phyloP scores from a whole-genome alignment of 2,797 vertebrate genomes.

The Serranus cabrilla region DNA sequence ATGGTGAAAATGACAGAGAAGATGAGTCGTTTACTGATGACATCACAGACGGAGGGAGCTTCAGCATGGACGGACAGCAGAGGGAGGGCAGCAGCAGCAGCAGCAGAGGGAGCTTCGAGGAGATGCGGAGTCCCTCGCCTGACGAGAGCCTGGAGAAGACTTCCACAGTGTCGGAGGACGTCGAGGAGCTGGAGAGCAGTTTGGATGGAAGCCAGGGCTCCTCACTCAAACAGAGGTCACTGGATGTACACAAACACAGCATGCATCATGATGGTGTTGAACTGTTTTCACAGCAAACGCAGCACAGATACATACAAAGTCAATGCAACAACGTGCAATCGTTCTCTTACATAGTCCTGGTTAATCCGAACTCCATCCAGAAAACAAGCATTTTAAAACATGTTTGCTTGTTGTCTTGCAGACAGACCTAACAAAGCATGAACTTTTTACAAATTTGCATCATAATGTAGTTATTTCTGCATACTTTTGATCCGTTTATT shows the following conservation, averaged over 20 bases:
- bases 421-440: too few species aligned
- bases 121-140: constrained; percentile 66
- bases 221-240: constrained; percentile 80
- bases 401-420: too few species aligned
- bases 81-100: constrained; percentile 44
- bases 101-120: constrained; percentile 72
- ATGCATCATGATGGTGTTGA: background rate
- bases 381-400: too few species aligned
- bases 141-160: constrained; percentile 75
- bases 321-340: too few species aligned
- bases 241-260: constrained; percentile 9
- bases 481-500: too few species aligned
- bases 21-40: constrained; percentile 69
- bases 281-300: too few species aligned
- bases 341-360: too few species aligned
- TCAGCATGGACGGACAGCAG: constrained; percentile 35
- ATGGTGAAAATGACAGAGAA: constrained; percentile 60
- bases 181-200: constrained; percentile 84
- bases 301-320: too few species aligned
- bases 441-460: too few species aligned
- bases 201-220: constrained; percentile 80
- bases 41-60: constrained; percentile 57
- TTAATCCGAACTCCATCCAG: too few species aligned
- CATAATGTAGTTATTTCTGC: too few species aligned
- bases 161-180: constrained; percentile 81